Percentiles rank a stretch among this genome's conserved stretches.
These are phyloP conservation scores for Epizoanthus fatuus DNA, from an alignment of 92 coral and sea anemone genomes.

Conservation along the genomic window DNA sequence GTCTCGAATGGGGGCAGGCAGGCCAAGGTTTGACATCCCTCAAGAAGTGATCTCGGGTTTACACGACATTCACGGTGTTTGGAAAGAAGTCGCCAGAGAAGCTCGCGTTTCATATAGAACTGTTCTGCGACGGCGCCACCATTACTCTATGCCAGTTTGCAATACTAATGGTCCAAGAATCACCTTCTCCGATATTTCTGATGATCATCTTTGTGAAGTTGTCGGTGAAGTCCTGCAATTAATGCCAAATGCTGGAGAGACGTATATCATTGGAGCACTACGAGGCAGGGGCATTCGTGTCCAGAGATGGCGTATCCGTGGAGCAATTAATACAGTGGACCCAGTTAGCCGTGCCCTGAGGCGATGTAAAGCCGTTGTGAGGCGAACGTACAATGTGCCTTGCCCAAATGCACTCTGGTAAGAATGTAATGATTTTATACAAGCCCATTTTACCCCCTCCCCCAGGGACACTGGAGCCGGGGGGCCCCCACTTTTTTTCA, in stretches of 20 bases:
- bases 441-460: no score
- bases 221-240: slow-evolving; percentile 19
- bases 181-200: slow-evolving; percentile 32
- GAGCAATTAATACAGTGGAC: slow-evolving; percentile 71
- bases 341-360: slow-evolving; percentile 76
- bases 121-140: slow-evolving; percentile 60
- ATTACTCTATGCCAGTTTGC: slow-evolving; percentile 41
- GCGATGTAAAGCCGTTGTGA: slow-evolving; percentile 50
- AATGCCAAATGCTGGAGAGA: slow-evolving; percentile 55
- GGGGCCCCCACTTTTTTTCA: no score
- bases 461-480: no score
- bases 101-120: slow-evolving; percentile 60
- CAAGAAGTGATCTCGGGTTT: slow-evolving; percentile 53
- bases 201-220: slow-evolving; percentile 15
- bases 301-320: slow-evolving; percentile 69
- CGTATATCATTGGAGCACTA: slow-evolving; percentile 63
- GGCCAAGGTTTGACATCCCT: slow-evolving; percentile 71
- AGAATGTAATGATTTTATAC: background rate
- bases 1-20: slow-evolving; percentile 45
- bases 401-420: slow-evolving; percentile 79
- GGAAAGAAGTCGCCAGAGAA: slow-evolving; percentile 66
- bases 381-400: slow-evolving; percentile 72
- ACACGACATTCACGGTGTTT: slow-evolving; percentile 65
- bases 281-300: slow-evolving; percentile 64
- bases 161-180: slow-evolving; percentile 47